phyloP scores from a whole-genome alignment of 2,113 vertebrate genomes.

The Etheostoma cragini region DNA sequence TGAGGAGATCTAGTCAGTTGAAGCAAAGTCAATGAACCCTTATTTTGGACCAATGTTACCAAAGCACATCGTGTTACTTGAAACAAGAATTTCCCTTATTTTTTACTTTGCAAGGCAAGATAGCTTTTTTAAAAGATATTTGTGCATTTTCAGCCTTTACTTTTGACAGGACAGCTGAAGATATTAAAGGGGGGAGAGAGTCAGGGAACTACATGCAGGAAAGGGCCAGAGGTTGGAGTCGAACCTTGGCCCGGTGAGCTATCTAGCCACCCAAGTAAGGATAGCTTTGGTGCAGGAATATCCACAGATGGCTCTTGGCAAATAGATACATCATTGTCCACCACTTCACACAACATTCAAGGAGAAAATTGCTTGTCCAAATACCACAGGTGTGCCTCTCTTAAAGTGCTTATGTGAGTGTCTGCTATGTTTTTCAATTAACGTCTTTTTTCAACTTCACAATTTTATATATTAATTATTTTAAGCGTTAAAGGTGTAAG shows the following conservation, averaged over 20 bases:
- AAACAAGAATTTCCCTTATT: not conserved
- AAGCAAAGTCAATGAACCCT: not conserved
- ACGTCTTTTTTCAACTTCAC: not conserved
- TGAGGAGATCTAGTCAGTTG: not conserved
- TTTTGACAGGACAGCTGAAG: no score
- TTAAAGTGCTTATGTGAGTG: not conserved
- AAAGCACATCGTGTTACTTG: not conserved
- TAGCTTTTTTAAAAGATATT: no score
- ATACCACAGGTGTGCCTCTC: slow-evolving; percentile 15
- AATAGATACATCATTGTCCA: slow-evolving; percentile 24
- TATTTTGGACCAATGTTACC: not conserved
- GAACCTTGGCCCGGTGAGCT: no score
- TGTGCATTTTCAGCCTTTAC: no score
- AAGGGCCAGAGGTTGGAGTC: no score
- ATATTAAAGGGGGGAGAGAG: no score
- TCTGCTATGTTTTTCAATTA: not conserved
- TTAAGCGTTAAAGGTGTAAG: no score
- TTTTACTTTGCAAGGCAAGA: no score
- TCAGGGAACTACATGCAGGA: no score
- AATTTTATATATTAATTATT: no score
- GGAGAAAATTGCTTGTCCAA: slow-evolving; percentile 41
- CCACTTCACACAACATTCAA: slow-evolving; percentile 8
- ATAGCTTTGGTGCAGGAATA: no score
- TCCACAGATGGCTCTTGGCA: slow-evolving; percentile 29
- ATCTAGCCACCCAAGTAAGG: no score